Conservation (phyloP, 2,888 invertebrate species). For the Plusia festucae region DNA sequence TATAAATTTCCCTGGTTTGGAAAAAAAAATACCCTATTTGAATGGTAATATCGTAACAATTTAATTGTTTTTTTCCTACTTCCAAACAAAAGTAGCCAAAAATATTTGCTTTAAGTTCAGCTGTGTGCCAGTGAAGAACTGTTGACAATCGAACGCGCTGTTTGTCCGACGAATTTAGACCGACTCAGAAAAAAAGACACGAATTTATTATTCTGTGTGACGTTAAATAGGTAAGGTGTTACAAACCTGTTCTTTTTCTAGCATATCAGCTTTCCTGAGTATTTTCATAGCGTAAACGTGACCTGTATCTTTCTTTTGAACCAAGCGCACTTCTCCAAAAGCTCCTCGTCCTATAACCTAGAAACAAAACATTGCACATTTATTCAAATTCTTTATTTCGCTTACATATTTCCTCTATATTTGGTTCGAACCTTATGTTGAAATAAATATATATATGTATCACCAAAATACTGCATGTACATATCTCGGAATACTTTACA, state of each 20-base stretch:
- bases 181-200: no score
- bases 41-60: no score
- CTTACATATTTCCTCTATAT: background rate
- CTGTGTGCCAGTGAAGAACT: no score
- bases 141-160: no score
- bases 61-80: no score
- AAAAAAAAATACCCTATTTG: no score
- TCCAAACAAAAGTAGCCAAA: no score
- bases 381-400: background rate
- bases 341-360: slow-evolving; percentile 96
- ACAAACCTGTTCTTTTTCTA: slow-evolving; percentile 98
- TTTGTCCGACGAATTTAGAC: no score
- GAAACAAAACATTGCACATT: slow-evolving; percentile 20
- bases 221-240: background rate
- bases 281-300: slow-evolving; percentile 99
- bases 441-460: no score
- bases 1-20: no score
- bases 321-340: slow-evolving; percentile 98
- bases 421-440: no score
- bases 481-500: slow-evolving; percentile 7
- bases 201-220: background rate
- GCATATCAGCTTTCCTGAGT: slow-evolving; percentile 99
- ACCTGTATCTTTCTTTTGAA: slow-evolving; percentile 99
- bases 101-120: no score
- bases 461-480: background rate